Evolutionary conservation across 2,797 vertebrate species (phyloP).

Genomic region (Trichosurus vulpecula): DNA sequence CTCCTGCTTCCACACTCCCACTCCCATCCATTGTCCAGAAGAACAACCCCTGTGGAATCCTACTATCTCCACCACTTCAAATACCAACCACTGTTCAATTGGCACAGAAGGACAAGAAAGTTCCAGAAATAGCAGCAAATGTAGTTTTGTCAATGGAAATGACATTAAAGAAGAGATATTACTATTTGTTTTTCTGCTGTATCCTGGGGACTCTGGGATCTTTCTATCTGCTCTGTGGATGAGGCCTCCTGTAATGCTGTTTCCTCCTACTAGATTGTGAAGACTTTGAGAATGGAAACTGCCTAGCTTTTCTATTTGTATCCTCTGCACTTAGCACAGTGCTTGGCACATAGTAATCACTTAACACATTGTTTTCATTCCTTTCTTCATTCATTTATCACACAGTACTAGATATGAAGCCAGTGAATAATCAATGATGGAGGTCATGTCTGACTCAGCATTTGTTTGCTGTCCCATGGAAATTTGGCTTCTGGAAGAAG

Average conservation of each 20-base stretch:
- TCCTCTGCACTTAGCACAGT: no score
- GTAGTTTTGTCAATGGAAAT: background rate
- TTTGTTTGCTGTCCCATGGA: background rate
- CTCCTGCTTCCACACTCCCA: background rate
- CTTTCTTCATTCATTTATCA: background rate
- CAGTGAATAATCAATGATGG: background rate
- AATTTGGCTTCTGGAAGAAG: background rate
- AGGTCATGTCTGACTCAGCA: background rate
- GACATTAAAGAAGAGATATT: background rate
- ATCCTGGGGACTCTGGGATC: background rate
- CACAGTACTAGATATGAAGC: background rate
- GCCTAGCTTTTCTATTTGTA: no score
- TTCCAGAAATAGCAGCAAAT: background rate
- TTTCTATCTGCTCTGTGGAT: background rate
- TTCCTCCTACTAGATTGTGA: background rate
- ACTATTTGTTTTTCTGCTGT: background rate
- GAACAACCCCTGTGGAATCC: background rate
- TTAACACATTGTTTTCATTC: background rate
- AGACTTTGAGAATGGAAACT: no score
- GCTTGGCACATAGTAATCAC: no score
- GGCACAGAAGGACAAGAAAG: background rate
- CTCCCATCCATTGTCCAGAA: background rate
- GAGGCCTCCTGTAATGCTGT: no score
- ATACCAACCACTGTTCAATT: background rate
- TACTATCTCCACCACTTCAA: background rate